Base-by-base conservation (phyloP, 2,113 vertebrate genomes). In the Crotalus horridus region DNA sequence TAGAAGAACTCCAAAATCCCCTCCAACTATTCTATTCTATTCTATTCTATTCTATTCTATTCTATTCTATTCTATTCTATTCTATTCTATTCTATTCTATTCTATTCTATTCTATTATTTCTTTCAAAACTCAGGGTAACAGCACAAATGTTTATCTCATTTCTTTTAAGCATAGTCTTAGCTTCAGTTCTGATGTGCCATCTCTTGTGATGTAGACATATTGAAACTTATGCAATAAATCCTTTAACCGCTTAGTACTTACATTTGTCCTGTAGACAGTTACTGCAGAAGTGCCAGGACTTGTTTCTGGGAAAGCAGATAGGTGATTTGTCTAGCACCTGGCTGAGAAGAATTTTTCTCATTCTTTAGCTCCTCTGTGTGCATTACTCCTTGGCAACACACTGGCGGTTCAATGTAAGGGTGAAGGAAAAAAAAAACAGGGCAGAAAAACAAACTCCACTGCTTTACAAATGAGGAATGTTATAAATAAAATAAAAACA, bases 291-390 rank as follows among this genome's bases (percentile, higher is more conserved):
- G 10, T 4, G 69, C 43, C 89, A 56, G 48, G 87, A 48, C 53
- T 89, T 64, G 56, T 90, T 88, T 85, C 23, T 54, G 89, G 43
- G 81, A 39, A 90, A 93, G 20, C 23, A 39, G 92, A 64, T 51
- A 90, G 81, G 74, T 90, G 81, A 54, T 90, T 90, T 90, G 89
- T 90, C 81, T 51, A 87, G 88, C 92, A 93, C 92, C 92, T 93
- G 89, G 86, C 55, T 61, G 88, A 90, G 56, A 59, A 39, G 56
- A 90, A 93, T 93, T 87, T 48, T 86, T 93, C 43, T 90, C 74
- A 86, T 93, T 86, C 43, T 93, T 90, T 43, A 86, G 29, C 56
- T 90, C 61, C 46, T 93, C 51, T 90, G 56, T 85, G 33, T 54
- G 81, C 46, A 26, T 56, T 93, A 64, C 51, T 90, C 90, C 91